A percentile compares a stretch with the other conserved stretches of the same genome.
Conservation (phyloP, 2,113 vertebrate species). For the Phocoena phocoena region DNA sequence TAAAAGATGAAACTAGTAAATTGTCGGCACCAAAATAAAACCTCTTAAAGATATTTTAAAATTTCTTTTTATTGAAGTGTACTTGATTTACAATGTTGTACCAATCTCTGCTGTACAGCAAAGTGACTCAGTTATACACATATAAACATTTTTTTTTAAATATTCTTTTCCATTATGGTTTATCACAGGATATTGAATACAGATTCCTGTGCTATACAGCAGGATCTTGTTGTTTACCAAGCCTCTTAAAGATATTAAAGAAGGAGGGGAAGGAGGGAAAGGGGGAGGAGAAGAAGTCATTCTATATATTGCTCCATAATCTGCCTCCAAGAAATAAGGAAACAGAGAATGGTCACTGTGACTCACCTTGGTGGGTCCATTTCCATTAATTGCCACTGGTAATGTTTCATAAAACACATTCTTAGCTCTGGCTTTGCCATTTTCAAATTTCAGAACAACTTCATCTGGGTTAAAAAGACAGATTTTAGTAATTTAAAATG, state of each 20-base stretch:
- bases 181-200: neutral
- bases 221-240: neutral
- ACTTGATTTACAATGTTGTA: no score
- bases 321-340: neutral
- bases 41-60: neutral
- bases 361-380: slow-evolving; percentile 96
- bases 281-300: neutral
- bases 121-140: neutral
- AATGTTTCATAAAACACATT: slow-evolving; percentile 94
- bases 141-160: neutral
- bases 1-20: neutral
- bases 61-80: no score
- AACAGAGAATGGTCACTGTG: neutral
- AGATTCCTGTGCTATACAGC: neutral
- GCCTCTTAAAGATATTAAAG: neutral
- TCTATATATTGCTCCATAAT: neutral
- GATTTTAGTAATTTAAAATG: neutral
- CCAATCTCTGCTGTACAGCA: neutral
- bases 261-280: no score
- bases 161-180: neutral
- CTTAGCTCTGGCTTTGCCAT: slow-evolving; percentile 90
- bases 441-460: slow-evolving; percentile 96
- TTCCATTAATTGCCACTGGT: slow-evolving; percentile 93
- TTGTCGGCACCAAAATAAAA: neutral
- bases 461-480: slow-evolving; percentile 89